Evolutionary conservation across 2,888 invertebrate species (phyloP).

Genomic region (Urechis unicinctus): DNA sequence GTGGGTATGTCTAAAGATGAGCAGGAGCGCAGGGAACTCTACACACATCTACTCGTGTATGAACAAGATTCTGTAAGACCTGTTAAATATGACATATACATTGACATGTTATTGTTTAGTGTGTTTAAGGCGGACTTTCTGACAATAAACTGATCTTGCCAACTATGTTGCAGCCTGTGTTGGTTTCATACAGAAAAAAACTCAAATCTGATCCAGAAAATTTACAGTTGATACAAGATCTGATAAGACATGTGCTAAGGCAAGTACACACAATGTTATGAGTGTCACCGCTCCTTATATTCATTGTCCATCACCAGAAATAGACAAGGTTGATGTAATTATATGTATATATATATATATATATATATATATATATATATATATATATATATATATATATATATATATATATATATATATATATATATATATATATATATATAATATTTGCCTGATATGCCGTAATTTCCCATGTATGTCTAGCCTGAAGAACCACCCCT

Average conservation of each 20-base stretch:
- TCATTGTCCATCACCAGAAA: neutral
- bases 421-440: no score
- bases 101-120: no score
- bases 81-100: no score
- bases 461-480: no score
- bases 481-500: neutral
- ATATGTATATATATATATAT: no score
- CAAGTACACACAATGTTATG: neutral
- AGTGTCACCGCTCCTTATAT: neutral
- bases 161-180: slow-evolving; percentile 31
- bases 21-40: slow-evolving; percentile 35
- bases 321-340: no score
- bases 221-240: slow-evolving; percentile 29
- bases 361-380: no score
- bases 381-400: no score
- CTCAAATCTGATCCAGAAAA: slow-evolving; percentile 31
- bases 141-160: no score
- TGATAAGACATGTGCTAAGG: slow-evolving; percentile 29
- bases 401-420: no score
- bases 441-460: no score
- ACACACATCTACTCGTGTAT: slow-evolving; percentile 37
- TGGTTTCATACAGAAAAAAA: slow-evolving; percentile 29
- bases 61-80: slow-evolving; percentile 33
- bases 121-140: no score
- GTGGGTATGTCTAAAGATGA: slow-evolving; percentile 37